Percentiles rank a stretch among this genome's conserved stretches.
phyloP scores from a whole-genome alignment of 1,140 invertebrate genomes.

The Cotesia vestalis region DNA sequence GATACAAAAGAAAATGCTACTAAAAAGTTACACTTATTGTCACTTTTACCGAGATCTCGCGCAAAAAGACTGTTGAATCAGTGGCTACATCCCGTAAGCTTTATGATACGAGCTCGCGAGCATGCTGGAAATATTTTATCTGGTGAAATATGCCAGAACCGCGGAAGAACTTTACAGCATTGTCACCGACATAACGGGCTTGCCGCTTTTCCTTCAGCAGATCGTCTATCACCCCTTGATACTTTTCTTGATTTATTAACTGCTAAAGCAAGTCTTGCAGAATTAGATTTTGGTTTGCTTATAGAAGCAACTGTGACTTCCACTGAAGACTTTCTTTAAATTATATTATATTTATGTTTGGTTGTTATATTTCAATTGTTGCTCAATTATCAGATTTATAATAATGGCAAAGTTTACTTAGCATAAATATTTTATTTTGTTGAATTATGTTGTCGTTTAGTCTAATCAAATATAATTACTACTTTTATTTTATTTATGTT shows the following conservation, averaged over 20 bases:
- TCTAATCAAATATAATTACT: neutral
- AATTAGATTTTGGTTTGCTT: conserved; percentile 82
- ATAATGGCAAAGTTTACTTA: conserved; percentile 13
- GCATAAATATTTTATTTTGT: neutral
- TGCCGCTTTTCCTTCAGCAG: conserved; percentile 75
- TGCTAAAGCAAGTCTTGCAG: conserved; percentile 83
- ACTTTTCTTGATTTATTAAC: conserved; percentile 86
- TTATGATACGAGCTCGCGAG: conserved; percentile 80
- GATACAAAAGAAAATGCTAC: conserved; percentile 72
- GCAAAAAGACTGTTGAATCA: conserved; percentile 79
- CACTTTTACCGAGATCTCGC: conserved; percentile 77
- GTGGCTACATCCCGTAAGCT: conserved; percentile 80
- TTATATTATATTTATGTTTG: conserved; percentile 3
- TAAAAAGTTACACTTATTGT: conserved; percentile 77
- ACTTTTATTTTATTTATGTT: conserved; percentile 6
- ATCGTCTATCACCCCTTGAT: conserved; percentile 80
- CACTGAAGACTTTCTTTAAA: conserved; percentile 66
- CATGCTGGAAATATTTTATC: conserved; percentile 81
- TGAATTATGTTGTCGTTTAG: neutral
- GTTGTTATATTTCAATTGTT: conserved; percentile 5
- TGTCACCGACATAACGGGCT: conserved; percentile 63
- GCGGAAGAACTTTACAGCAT: conserved; percentile 57
- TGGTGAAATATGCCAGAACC: conserved; percentile 66
- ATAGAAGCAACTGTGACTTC: conserved; percentile 80
- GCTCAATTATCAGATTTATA: conserved; percentile 19